Base-by-base conservation (phyloP, 23 tunicate genomes). In the Halocynthia roretzi region DNA sequence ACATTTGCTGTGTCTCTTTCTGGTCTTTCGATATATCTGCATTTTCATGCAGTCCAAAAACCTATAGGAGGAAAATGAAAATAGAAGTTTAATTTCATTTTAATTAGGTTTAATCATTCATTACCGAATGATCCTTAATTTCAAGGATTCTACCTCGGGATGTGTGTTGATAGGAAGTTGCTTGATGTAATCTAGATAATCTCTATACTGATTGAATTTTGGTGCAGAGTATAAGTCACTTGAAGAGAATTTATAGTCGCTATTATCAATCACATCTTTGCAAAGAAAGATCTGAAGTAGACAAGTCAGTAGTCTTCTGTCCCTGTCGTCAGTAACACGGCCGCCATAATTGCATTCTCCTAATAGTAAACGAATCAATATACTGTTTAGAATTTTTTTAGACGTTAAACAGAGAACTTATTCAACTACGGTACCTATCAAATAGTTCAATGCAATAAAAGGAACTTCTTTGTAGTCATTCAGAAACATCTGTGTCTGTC, bases 281-380 rank as follows among this genome's bases (percentile, higher is more conserved):
- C 89, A 84, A 61, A 89, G 76, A 63, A 89, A 89, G 7, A 64
- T 83, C 63, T 80, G 54, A 40, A 89, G 85, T 31, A 89, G 76
- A 61, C 96, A 84, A 56, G 80, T 65, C n/a, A 89, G 61, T 7
- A 89, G 71, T 72, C 96, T 76, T 40, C 96, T 65, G 58, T 89
- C 96, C 21, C 81, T 78, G 53, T 89, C 85, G 53, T 89, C 96
- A 51, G 96, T 89, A 7, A 89, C 96, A 19, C 96, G 67, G 7
- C 96, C 96, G 17, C 96, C 96, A 61, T 89, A 89, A 62, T 89
- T 89, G 79, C 96, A 89, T 76, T 89, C 96, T 48, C 96, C 96
- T 89, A 22, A 10, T n/a, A 58, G 17, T 58, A 58, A 58, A 58
- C 4, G 63, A 14, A 58, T 58, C 15, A 58, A 58, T 14, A 58